A percentile compares a stretch with the other conserved stretches of the same genome.
Evolutionary conservation across 2,113 vertebrate species (phyloP).

Genomic region (Echinops telfairi): DNA sequence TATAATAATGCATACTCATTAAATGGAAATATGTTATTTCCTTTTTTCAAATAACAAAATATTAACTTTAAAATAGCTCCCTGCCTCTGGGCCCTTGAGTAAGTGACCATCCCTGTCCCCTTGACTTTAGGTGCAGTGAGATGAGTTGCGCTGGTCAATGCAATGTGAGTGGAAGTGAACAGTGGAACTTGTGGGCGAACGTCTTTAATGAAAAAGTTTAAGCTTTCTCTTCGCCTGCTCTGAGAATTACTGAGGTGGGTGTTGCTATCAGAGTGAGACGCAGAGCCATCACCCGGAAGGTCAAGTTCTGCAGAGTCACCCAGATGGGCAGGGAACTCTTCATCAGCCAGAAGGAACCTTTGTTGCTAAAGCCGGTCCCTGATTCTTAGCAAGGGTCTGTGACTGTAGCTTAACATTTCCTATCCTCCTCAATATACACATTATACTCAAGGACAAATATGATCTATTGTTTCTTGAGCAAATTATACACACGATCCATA

Average conservation of each 20-base stretch:
- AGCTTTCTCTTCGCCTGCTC: background rate
- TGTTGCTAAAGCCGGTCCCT: background rate
- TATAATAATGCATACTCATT: background rate
- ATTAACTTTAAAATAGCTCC: background rate
- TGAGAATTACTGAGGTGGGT: background rate
- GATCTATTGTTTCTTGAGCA: background rate
- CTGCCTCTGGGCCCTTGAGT: background rate
- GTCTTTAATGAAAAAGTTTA: background rate
- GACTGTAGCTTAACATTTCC: background rate
- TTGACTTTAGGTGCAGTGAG: background rate
- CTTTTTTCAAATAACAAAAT: slow-evolving; percentile 9
- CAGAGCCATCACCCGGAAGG: background rate
- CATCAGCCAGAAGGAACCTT: background rate
- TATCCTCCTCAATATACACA: background rate
- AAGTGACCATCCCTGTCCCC: background rate
- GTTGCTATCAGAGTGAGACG: background rate
- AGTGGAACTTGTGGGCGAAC: background rate
- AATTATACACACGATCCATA: background rate
- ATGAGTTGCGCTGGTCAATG: background rate
- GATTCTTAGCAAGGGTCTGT: background rate
- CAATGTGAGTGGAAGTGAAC: background rate
- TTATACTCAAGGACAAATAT: background rate
- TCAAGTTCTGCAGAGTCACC: background rate
- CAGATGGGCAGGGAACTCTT: background rate
- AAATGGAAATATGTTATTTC: background rate